Base-by-base conservation (phyloP, 2,113 vertebrate genomes). In the Hipposideros armiger region DNA sequence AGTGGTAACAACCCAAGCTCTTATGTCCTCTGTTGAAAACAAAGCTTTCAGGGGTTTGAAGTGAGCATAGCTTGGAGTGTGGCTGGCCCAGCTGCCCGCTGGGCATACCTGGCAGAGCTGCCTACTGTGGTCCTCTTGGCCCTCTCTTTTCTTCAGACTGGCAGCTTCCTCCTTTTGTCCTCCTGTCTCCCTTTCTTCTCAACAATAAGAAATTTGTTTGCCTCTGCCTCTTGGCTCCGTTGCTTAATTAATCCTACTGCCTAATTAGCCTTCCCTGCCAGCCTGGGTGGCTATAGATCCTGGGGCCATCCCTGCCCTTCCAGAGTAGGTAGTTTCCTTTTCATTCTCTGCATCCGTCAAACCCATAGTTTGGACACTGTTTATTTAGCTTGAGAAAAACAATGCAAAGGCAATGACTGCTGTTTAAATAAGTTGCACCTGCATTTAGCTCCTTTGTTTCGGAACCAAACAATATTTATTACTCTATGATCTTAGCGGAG, bases 301-400 rank as follows among this genome's bases (percentile, higher is more conserved):
- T 28, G 36, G 54, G 69, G 80, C 50, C 15, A 0, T 70, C 26
- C 47, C 17, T n/a, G 32, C 40, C 67, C 62, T 87, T 92, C 40
- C 28, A 3, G 45, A 95, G 52, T 69, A 91, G 54, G 40, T 72
- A 24, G 42, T 69, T 67, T 60, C 28, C 47, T 85, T 90, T 74
- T 66, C 72, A 14, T 70, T 60, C 17, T 82, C 90, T 69, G 8
- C 10, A 50, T 64, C 16, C 83, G 62, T 83, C 77, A 81, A 4
- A 45, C 58, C 32, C 11, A 0, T 40, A 70, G 69, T 42, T 47
- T 72, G 50, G 69, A 7, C 32, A 54, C 58, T 84, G 22, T 87
- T 82, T 84, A 80, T 90, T 96, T 92, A 78, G 50, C 91, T 85
- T n/a, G 13, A 90, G 81, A 56, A 91, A 92, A 95, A 67, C 82